Base-by-base conservation (phyloP, 2,113 vertebrate genomes). In the Pseudopodoces humilis region DNA sequence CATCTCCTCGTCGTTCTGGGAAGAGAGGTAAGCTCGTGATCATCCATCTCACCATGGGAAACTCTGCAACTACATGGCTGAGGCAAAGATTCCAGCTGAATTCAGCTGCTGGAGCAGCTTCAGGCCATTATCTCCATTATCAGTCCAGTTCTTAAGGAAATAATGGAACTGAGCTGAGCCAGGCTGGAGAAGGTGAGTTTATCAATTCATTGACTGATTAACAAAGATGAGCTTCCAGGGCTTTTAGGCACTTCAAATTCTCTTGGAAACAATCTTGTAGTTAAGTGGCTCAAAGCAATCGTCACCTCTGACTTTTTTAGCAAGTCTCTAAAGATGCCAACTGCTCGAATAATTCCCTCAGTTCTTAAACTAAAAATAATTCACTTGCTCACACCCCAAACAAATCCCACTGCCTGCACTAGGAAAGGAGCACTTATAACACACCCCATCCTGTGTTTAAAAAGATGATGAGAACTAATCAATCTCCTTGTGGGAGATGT, bases 1-100 rank as follows among this genome's bases (percentile, higher is more conserved):
- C 94, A 98, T 64, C 84, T 97, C 98, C 44, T 97, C 97, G 2
- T 98, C 96, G 2, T 97, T 98, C 99, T 99, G 95, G 17, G 20
- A 11, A 31, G 74, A 49, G 85, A 68, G 60, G 20, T 50, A 79
- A 72, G 41, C 4, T 28, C 19, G 5, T 13, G 69, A 28, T 68
- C 47, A 19, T 10, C 44, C 27, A 5, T 7, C 56, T 22, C 43
- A 4, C 47, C 10, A 0, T 2, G 3, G 46, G 55, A 75, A 28
- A 11, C 27, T 8, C 22, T 80, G 56, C 9, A 15, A 13, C 82
- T 56, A 35, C 65, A 10, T 6, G n/a, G 62, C 86, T 19, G 3
- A 0, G 44, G 33, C 27, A 37, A 18, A 24, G 30, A 3, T 2
- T 6, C 35, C 67, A 7, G 55, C 12, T 44, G 47, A 20, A 49